These are phyloP conservation scores for Polietes domitor DNA, from an alignment of 2,888 invertebrate genomes.

Conservation along the genomic window DNA sequence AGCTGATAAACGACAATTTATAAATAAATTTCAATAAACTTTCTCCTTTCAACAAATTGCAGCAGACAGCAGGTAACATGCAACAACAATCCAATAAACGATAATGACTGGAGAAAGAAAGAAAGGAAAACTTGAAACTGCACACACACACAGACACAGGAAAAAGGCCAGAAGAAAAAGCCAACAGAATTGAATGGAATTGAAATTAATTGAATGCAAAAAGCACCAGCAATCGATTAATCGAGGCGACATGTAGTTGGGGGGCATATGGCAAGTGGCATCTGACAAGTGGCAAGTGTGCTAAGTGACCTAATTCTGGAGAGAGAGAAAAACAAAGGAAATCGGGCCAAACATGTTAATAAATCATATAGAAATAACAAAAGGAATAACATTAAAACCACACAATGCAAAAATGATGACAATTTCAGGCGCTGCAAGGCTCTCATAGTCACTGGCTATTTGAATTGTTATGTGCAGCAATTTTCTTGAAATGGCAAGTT, in stretches of 20 bases:
- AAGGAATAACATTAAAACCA: background rate
- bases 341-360: slow-evolving; percentile 25
- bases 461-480: too few relatives aligned
- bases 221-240: slow-evolving; percentile 7
- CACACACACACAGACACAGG: too few relatives aligned
- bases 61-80: background rate
- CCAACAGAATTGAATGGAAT: background rate
- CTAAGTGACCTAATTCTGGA: slow-evolving; percentile 24
- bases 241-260: background rate
- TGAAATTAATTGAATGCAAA: slow-evolving; percentile 29
- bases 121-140: slow-evolving; percentile 2
- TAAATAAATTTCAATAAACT: slow-evolving; percentile 27
- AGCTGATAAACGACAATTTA: slow-evolving; percentile 14
- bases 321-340: slow-evolving; percentile 5
- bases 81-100: background rate
- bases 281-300: background rate
- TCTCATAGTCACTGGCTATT: too few relatives aligned
- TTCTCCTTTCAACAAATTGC: slow-evolving; percentile 28
- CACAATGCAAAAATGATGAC: background rate
- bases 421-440: too few relatives aligned
- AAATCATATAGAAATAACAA: slow-evolving; percentile 12
- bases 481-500: too few relatives aligned
- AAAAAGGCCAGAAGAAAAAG: background rate
- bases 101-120: background rate
- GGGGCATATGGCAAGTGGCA: background rate